Percentiles rank a stretch among this genome's conserved stretches.
Conservation (phyloP, 2,888 invertebrate species). For the Agrilus cyanescens region DNA sequence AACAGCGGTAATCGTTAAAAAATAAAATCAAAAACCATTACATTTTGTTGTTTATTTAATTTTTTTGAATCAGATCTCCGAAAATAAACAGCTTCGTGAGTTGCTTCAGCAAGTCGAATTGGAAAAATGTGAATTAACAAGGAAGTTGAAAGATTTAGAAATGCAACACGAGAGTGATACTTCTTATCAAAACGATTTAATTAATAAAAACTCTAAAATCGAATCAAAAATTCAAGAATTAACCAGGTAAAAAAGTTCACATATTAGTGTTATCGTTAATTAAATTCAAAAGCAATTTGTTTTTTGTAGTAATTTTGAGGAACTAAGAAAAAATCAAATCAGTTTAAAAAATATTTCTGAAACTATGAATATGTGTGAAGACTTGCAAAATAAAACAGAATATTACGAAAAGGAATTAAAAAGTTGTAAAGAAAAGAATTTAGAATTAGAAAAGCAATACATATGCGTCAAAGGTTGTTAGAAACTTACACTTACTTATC, state of each 20-base stretch:
- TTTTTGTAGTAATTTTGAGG: constrained; percentile 15
- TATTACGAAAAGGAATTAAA: constrained; percentile 13
- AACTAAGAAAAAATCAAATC: constrained; percentile 12
- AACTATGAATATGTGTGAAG: constrained; percentile 12
- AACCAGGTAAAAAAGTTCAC: constrained; percentile 6
- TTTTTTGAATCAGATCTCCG: no score
- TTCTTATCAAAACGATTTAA: constrained; percentile 18
- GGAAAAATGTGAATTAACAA: constrained; percentile 19
- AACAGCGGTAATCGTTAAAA: constrained; percentile 7
- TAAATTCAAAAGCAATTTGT: background rate
- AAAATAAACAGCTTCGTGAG: constrained; percentile 20
- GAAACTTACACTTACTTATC: background rate
- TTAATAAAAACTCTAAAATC: constrained; percentile 17
- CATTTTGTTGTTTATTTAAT: background rate
- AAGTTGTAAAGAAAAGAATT: constrained; percentile 14
- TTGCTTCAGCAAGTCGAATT: constrained; percentile 16
- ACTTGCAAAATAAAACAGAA: constrained; percentile 14
- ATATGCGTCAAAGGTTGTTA: constrained; percentile 17
- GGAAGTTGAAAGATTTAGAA: constrained; percentile 21
- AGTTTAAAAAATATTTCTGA: constrained; percentile 12
- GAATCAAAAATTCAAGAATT: constrained; percentile 16
- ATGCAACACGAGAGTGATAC: constrained; percentile 19
- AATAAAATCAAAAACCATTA: no score
- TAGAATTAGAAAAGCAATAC: constrained; percentile 17
- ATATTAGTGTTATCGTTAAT: background rate